These are phyloP conservation scores for Drosophila fulvimacula DNA, from an alignment of 2,888 invertebrate species.

Conservation along the genomic window DNA sequence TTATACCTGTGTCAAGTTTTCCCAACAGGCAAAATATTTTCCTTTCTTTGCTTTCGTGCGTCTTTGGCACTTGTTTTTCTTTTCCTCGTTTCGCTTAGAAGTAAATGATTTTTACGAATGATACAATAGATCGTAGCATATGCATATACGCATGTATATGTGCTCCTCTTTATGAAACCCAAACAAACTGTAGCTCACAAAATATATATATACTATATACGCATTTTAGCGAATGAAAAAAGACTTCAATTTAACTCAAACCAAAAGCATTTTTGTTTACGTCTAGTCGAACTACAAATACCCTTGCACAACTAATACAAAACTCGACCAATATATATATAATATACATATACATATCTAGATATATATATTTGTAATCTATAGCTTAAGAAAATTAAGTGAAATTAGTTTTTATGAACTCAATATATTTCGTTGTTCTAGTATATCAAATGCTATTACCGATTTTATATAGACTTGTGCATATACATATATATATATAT, in stretches of 20 bases:
- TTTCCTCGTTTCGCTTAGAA: slow-evolving; percentile 38
- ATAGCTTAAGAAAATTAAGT: background rate
- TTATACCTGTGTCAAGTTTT: slow-evolving; percentile 53
- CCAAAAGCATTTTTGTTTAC: background rate
- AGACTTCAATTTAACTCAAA: background rate
- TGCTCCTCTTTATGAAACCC: slow-evolving; percentile 59
- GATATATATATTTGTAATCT: background rate
- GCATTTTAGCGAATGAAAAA: slow-evolving; percentile 36
- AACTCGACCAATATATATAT: background rate
- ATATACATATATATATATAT: background rate
- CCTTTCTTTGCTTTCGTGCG: slow-evolving; percentile 28
- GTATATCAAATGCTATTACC: slow-evolving; percentile 6
- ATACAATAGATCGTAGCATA: slow-evolving; percentile 45
- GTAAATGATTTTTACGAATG: slow-evolving; percentile 52
- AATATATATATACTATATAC: slow-evolving; percentile 19
- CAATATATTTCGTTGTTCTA: slow-evolving; percentile 28
- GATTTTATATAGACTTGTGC: slow-evolving; percentile 12
- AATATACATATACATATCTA: background rate
- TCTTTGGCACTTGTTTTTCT: slow-evolving; percentile 51
- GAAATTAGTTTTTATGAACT: slow-evolving; percentile 12
- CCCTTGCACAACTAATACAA: slow-evolving; percentile 28
- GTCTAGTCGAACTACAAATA: slow-evolving; percentile 32
- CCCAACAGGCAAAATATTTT: slow-evolving; percentile 36
- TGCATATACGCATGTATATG: slow-evolving; percentile 4
- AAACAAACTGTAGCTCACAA: slow-evolving; percentile 73